A percentile compares a stretch with the other conserved stretches of the same genome.
Conservation (phyloP, 2,888 invertebrate species). For the Melanchra persicariae region DNA sequence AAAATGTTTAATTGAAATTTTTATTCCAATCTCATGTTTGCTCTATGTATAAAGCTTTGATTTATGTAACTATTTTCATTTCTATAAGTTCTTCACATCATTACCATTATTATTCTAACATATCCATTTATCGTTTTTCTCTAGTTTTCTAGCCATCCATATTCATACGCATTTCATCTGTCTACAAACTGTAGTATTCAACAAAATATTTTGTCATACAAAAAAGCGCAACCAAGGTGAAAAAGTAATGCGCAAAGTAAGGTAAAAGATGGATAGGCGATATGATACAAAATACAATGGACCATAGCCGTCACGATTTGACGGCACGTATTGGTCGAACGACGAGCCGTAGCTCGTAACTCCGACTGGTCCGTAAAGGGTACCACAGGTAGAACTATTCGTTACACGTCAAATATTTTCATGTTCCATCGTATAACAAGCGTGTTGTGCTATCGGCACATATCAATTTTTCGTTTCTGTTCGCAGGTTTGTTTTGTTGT, state of each 20-base stretch:
- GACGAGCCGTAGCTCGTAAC: slow-evolving; percentile 56
- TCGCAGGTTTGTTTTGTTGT: slow-evolving; percentile 15
- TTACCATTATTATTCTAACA: too few species aligned
- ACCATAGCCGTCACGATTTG: slow-evolving; percentile 82
- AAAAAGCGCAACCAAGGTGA: slow-evolving; percentile 52
- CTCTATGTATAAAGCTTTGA: too few species aligned
- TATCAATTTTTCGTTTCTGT: slow-evolving; percentile 48
- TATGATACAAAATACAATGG: slow-evolving; percentile 78
- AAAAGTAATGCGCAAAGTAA: slow-evolving; percentile 70
- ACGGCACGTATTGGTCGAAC: slow-evolving; percentile 79
- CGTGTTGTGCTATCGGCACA: slow-evolving; percentile 43
- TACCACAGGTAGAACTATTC: slow-evolving; percentile 48
- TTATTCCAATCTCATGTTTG: too few species aligned
- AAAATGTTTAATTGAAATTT: too few species aligned
- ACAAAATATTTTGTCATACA: slow-evolving; percentile 5
- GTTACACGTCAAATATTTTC: slow-evolving; percentile 64
- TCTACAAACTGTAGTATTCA: not conserved
- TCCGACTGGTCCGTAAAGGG: slow-evolving; percentile 63
- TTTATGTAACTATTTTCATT: too few species aligned
- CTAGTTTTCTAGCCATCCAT: not conserved
- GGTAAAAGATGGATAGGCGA: slow-evolving; percentile 72
- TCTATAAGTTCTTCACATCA: too few species aligned
- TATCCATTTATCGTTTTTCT: too few species aligned
- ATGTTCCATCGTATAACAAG: slow-evolving; percentile 53
- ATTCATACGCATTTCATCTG: not conserved